Evolutionary conservation across 2,888 invertebrate genomes (phyloP).

Genomic region (Thereva unica): DNA sequence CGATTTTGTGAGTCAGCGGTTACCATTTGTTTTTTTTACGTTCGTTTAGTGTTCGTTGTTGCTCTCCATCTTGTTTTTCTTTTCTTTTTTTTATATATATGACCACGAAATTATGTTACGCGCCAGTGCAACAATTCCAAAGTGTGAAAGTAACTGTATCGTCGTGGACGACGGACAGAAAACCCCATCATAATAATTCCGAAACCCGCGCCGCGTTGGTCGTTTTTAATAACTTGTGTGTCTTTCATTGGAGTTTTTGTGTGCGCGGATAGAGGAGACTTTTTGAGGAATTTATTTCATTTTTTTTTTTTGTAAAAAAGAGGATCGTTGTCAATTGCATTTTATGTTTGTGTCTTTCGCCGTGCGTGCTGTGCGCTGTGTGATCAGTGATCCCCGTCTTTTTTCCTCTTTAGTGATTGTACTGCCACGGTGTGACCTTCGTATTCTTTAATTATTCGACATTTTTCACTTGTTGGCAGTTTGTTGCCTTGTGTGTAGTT

Average conservation of each 20-base stretch:
- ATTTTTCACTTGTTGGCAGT: too few species aligned
- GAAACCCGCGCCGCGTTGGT: slow-evolving; percentile 8
- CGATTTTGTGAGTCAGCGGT: slow-evolving; percentile 13
- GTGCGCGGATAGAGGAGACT: background rate
- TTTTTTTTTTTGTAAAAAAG: background rate
- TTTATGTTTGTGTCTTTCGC: slow-evolving; percentile 1
- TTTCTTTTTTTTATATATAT: too few species aligned
- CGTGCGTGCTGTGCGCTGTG: background rate
- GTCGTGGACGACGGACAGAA: background rate
- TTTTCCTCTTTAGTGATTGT: background rate
- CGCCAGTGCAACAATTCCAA: slow-evolving; percentile 12
- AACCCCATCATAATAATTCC: too few species aligned
- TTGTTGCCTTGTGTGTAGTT: too few species aligned
- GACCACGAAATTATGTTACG: slow-evolving; percentile 3
- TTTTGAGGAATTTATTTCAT: background rate
- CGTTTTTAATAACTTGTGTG: slow-evolving; percentile 3
- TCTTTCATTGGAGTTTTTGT: background rate
- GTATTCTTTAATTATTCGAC: too few species aligned
- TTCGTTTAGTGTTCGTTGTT: too few species aligned
- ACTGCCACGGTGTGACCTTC: too few species aligned
- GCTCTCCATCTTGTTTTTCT: slow-evolving; percentile 2
- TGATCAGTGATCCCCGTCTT: background rate
- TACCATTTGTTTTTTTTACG: too few species aligned
- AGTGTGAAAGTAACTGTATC: slow-evolving; percentile 32
- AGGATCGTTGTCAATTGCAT: too few species aligned